Evolutionary conservation across 2,888 invertebrate species (phyloP).

Genomic region (Calephelis perditalis): DNA sequence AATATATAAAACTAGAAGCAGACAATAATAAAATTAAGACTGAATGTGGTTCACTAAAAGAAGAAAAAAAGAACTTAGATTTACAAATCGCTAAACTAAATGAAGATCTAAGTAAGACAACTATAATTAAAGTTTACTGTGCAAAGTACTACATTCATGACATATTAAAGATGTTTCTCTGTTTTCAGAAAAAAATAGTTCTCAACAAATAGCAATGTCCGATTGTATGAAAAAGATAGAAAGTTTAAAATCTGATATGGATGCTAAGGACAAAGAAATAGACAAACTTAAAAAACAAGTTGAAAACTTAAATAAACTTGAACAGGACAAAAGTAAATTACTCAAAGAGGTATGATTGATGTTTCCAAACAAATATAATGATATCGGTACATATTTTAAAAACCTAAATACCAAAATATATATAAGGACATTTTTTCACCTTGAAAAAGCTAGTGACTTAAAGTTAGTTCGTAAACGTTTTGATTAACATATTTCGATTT

Average conservation of each 20-base stretch:
- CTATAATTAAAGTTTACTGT: not conserved
- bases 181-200: conserved; percentile 71
- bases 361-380: not conserved
- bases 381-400: not conserved
- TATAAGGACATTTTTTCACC: too few relatives aligned
- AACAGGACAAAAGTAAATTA: conserved; percentile 78
- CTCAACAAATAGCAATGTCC: conserved; percentile 74
- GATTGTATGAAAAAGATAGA: conserved; percentile 81
- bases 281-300: conserved; percentile 80
- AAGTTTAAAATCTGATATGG: conserved; percentile 80
- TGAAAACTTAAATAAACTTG: conserved; percentile 62
- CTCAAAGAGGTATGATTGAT: conserved; percentile 71
- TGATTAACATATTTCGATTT: too few relatives aligned
- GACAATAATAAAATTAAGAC: conserved; percentile 55
- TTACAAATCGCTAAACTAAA: conserved; percentile 78
- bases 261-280: conserved; percentile 80
- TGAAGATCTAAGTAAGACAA: conserved; percentile 76
- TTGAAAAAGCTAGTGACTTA: too few relatives aligned
- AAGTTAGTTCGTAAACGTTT: too few relatives aligned
- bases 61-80: conserved; percentile 81
- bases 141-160: conserved; percentile 19
- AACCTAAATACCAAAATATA: not conserved
- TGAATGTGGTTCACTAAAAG: conserved; percentile 77
- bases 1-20: conserved; percentile 54
- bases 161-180: conserved; percentile 19